These are phyloP conservation scores for Ornithoptera priamus DNA, from an alignment of 2,888 invertebrate genomes.

Conservation along the genomic window DNA sequence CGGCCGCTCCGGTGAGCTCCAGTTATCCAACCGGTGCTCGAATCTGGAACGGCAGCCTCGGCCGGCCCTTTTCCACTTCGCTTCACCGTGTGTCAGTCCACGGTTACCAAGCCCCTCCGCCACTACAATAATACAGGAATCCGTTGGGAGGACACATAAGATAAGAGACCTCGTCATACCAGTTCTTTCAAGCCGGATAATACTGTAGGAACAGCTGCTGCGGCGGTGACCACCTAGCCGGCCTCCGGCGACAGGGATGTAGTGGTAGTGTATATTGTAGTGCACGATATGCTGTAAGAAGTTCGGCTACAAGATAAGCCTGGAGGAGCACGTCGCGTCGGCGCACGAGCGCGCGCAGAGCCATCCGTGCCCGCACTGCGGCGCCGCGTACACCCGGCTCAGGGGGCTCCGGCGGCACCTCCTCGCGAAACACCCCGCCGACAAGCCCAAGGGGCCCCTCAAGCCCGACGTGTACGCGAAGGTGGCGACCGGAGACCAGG, in stretches of 20 bases:
- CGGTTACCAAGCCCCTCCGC: too few relatives aligned
- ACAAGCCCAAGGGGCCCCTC: not conserved
- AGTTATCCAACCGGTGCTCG: too few relatives aligned
- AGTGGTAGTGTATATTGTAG: constrained; percentile 44
- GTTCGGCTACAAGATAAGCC: constrained; percentile 65
- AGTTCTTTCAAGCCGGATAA: not conserved
- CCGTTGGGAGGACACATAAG: too few relatives aligned
- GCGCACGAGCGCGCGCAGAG: constrained; percentile 55
- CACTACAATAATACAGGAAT: too few relatives aligned
- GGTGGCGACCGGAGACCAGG: too few relatives aligned
- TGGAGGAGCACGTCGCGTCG: constrained; percentile 62
- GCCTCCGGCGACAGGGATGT: not conserved
- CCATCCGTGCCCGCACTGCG: constrained; percentile 54
- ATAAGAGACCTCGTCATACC: too few relatives aligned
- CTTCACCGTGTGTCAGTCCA: too few relatives aligned
- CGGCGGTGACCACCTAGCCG: not conserved
- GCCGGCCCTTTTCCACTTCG: too few relatives aligned
- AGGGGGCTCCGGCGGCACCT: constrained; percentile 60
- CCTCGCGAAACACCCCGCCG: constrained; percentile 51
- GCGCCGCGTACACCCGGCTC: constrained; percentile 55
- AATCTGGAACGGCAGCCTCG: too few relatives aligned
- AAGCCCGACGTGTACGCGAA: constrained; percentile 10
- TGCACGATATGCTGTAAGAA: constrained; percentile 65
- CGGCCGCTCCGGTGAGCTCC: too few relatives aligned
- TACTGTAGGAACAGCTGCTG: too few relatives aligned